Percentiles rank a stretch among this genome's conserved stretches.
Conservation (phyloP, 2,113 vertebrate species). For the Callionymus lyra region DNA sequence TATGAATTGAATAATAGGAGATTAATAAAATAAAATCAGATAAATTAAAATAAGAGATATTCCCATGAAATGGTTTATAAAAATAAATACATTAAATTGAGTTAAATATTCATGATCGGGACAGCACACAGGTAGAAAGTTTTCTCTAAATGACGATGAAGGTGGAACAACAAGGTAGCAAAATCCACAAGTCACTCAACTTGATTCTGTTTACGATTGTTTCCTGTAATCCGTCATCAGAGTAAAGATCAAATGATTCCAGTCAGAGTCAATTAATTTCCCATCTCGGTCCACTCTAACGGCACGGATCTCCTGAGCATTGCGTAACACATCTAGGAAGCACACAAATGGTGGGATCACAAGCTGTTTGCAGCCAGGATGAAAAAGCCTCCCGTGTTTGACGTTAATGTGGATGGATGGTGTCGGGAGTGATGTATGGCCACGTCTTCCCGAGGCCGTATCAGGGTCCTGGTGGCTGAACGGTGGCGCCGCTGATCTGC, state of each 20-base stretch:
- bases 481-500: constrained; percentile 3
- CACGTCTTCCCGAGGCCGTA: constrained; percentile 31
- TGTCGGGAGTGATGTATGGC: constrained; percentile 38
- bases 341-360: too few species aligned
- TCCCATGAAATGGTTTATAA: too few species aligned
- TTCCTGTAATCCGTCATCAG: background rate
- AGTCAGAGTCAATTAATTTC: constrained; percentile 42
- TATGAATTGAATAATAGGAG: too few species aligned
- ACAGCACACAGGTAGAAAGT: too few species aligned
- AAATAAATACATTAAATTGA: too few species aligned
- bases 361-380: constrained; percentile 32
- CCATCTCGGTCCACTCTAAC: constrained; percentile 29
- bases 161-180: too few species aligned
- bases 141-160: too few species aligned
- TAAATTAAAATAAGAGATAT: too few species aligned
- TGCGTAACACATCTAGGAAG: constrained; percentile 8
- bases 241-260: constrained; percentile 36
- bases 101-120: too few species aligned
- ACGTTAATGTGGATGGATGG: constrained; percentile 57
- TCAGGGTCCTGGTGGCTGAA: constrained; percentile 23
- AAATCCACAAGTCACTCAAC: too few species aligned
- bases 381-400: constrained; percentile 38
- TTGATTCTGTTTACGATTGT: too few species aligned
- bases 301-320: constrained; percentile 28
- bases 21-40: too few species aligned